Base-by-base conservation (phyloP, 1,140 invertebrate species). In the Panagrolaimus sp. region DNA sequence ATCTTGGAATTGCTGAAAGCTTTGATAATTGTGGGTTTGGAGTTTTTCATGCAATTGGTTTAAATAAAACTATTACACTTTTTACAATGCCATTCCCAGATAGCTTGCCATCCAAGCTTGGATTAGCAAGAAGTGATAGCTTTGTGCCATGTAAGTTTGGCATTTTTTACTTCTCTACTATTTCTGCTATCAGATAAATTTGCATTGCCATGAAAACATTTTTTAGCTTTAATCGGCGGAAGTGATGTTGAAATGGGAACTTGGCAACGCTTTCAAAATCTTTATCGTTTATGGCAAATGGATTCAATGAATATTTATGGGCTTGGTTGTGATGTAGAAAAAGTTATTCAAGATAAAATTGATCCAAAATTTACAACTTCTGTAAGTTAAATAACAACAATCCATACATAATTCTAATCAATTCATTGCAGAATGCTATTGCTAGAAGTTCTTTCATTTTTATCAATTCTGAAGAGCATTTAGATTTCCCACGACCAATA, bases 401-500 rank as follows among this genome's bases (percentile, higher is more conserved):
- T 38, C 2, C 7, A 57, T 23, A 9, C 51, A 9, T 11, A 57
- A 2, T 57, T n/a, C n/a, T n/a, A n/a, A n/a, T n/a, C n/a, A n/a
- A n/a, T n/a, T n/a, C n/a, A n/a, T 57, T 57, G 16, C 31, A 57
- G 20, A 57, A 27, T 57, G 51, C 16, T 16, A 23, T 57, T 57
- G 51, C 51, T 16, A 14, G n/a, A n/a, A 27, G 20, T 4, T 20
- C 65, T 20, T 70, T 71, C 25, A n/a, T 43, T 27, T 68, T 70
- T 43, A 44, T 68, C 14, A 70, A 70, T 38, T 3, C 42, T 13
- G 64, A 70, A 16, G 65, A 68, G 46, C 65, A 68, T 46, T 48
- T 70, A 8, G 68, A 66, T 23, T 70, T 48, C 27, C 13, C 20
- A 4, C 64, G 69, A 47, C 68, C 68, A 20, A 42, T 70, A 16